Base-by-base conservation (phyloP, 2,797 vertebrate genomes). In the Oophaga sylvatica region DNA sequence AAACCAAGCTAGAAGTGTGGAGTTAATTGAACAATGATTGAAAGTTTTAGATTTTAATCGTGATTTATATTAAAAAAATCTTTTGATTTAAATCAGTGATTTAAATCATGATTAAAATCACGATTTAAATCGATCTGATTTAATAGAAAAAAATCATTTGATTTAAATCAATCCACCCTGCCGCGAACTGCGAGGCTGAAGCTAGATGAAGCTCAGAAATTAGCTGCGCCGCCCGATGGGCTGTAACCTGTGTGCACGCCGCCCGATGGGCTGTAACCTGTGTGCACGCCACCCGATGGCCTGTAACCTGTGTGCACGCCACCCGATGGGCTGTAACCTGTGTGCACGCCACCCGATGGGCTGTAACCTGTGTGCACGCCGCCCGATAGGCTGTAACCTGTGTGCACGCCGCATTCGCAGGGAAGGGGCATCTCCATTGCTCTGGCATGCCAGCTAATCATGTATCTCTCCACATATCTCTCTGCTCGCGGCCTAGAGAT, bases 171-270 rank as follows among this genome's bases (percentile, higher is more conserved):
- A n/a, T n/a, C n/a, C n/a, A n/a, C n/a, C n/a, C n/a, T n/a, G n/a
- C 26, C 26, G 26, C 26, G 45, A 53, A 75, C 41, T 53, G 71
- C 41, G 48, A 5, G 41, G 71, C 71, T 22, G 71, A 48, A 75
- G 71, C 48, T 75, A 53, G 75, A 77, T 77, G 45, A 53, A 48
- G 71, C 71, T 48, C 71, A 75, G 41, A 75, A 48, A 75, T 75
- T 12, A n/a, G 73, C 73, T 53, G 20, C 6, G 20, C 2, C 22
- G 73, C 45, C 45, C 15, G 75, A 26, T 77, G 2, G n/a, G 75
- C 75, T 56, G 5, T 56, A 15, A 48, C 75, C 45, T 56, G 26
- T 26, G 26, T 26, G 26, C 26, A 26, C 6, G 20, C 9, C 22
- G 41, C 45, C 45, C 15, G 75, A 26, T 77, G 2, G n/a, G 75